These are phyloP conservation scores for Anoplolepis gracilipes DNA, from an alignment of 1,140 invertebrate species.

Conservation along the genomic window DNA sequence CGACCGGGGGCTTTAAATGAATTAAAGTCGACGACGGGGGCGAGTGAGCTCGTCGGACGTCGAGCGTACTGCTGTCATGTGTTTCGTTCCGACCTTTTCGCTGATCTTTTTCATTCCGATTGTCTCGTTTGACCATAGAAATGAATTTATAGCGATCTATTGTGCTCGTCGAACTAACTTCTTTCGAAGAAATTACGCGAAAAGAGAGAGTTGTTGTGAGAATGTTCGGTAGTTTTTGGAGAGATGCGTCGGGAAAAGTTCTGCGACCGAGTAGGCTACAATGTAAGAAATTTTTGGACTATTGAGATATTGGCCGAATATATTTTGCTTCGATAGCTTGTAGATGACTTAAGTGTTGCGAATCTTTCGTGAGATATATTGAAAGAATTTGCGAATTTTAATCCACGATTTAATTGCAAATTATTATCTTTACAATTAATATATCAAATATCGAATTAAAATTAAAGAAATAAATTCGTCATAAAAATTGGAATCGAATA, in stretches of 20 bases:
- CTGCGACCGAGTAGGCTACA: background rate
- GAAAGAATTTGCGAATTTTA: background rate
- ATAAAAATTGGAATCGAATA: background rate
- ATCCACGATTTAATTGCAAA: background rate
- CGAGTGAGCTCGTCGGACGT: background rate
- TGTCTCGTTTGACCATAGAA: background rate
- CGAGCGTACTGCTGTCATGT: background rate
- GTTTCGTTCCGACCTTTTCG: slow-evolving; percentile 19
- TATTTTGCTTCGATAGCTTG: background rate
- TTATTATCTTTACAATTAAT: background rate
- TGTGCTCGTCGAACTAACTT: background rate
- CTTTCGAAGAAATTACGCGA: background rate
- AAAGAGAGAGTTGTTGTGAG: background rate
- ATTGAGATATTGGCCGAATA: too few relatives aligned
- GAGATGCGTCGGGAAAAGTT: background rate
- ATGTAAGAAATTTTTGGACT: background rate
- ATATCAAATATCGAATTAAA: background rate
- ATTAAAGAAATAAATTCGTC: background rate
- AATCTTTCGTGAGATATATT: background rate
- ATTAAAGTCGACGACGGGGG: slow-evolving; percentile 58
- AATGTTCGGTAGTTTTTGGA: background rate
- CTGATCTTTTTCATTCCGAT: background rate
- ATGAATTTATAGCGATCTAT: background rate
- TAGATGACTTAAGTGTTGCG: background rate
- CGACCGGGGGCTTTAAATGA: slow-evolving; percentile 67